Base-by-base conservation (phyloP, 2,888 invertebrate genomes). In the Bhutanitis thaidina region DNA sequence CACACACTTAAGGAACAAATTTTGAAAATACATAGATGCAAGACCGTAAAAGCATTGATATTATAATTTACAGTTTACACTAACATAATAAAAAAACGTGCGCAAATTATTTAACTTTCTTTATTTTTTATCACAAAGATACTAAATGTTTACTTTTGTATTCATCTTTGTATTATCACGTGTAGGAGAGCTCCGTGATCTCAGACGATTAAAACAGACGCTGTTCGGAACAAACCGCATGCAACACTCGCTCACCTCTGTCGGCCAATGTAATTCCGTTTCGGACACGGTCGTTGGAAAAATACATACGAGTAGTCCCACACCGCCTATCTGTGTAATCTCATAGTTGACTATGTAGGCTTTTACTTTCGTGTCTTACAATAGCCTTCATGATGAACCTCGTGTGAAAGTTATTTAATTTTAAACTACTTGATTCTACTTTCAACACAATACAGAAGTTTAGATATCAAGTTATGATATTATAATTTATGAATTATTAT, bases 181-280 rank as follows among this genome's bases (percentile, higher is more conserved):
- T 13, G 29, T 16, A 35, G 29, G 48, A 41, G 41, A 49, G 29
- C 41, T 49, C 36, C 48, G 48, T 49, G 41, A 48, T 29, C 12
- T 29, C 12, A 12, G 13, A 43, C 41, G 41, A 36, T 49, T 47
- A 14, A 39, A 29, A 14, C 16, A 29, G 36, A 35, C 41, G 35
- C 14, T 36, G 1, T 10, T 41, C 34, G 35, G 13, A 12, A 36
- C 9, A 15, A 27, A 20, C 35, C 7, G 15, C 43, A 30, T 36
- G 41, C 41, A 41, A 49, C 16, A 13, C 14, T 16, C 30, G 39
- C 8, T 16, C 30, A 10, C 12, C 34, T 7, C 8, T 15, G 12
- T 8, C 4, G 30, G 15, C 15, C 20, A 27, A 14, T 40, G 48
- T 35, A 35, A 35, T 49, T 41, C 41, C 41, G 36, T 35, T 43